Evolutionary conservation across 2,113 vertebrate genomes (phyloP).

Genomic region (Oncorhynchus masou): DNA sequence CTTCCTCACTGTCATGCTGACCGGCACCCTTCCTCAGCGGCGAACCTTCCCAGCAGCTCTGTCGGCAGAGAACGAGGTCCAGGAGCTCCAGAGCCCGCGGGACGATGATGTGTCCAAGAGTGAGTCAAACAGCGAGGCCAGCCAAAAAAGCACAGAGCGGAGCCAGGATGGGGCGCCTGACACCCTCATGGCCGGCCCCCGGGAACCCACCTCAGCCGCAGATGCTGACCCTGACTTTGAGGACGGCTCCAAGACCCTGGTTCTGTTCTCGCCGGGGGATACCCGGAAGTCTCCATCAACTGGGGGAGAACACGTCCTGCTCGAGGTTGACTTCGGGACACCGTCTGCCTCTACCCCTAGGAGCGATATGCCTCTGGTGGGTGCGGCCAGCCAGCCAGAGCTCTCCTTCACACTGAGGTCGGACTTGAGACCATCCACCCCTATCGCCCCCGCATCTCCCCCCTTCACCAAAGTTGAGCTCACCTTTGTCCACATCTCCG

Average conservation of each 20-base stretch:
- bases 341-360: constrained; percentile 76
- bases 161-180: constrained; percentile 92
- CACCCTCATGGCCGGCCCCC: constrained; percentile 85
- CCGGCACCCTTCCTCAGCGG: constrained; percentile 70
- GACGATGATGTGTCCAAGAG: constrained; percentile 80
- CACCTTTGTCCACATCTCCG: constrained; percentile 93
- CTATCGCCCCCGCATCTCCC: constrained; percentile 79
- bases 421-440: constrained; percentile 77
- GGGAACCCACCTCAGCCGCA: constrained; percentile 80
- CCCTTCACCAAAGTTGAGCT: constrained; percentile 96
- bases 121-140: constrained; percentile 85
- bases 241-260: constrained; percentile 93
- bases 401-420: constrained; percentile 87
- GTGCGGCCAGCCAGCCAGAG: constrained; percentile 72
- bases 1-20: constrained; percentile 86
- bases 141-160: constrained; percentile 86
- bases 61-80: background rate
- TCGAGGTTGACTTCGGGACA: constrained; percentile 82
- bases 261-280: constrained; percentile 95
- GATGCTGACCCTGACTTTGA: constrained; percentile 90
- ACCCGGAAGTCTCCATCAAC: constrained; percentile 85
- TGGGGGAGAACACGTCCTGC: constrained; percentile 65
- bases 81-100: constrained; percentile 45
- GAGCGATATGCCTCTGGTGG: constrained; percentile 76
- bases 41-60: constrained; percentile 48